Conservation (phyloP, 2,797 vertebrate species). For the Centropyge bicolor region DNA sequence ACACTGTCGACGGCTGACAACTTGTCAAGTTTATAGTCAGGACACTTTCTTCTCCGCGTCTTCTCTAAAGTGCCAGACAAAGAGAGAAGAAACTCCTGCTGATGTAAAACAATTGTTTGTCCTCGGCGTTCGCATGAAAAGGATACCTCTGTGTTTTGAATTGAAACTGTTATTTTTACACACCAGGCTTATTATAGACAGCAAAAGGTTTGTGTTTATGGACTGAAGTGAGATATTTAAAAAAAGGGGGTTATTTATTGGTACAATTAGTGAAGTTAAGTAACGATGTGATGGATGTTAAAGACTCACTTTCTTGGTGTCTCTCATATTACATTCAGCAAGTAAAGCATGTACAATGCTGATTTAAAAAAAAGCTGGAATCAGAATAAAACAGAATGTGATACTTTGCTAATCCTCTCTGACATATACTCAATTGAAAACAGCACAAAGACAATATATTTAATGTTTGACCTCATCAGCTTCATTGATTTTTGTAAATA, state of each 20-base stretch:
- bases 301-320: conserved; percentile 5
- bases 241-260: conserved; percentile 14
- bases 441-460: too few species aligned
- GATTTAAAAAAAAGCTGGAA: too few species aligned
- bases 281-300: conserved; percentile 10
- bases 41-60: conserved; percentile 33
- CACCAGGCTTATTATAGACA: conserved; percentile 1
- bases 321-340: neutral
- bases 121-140: conserved; percentile 35
- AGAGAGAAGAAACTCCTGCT: conserved; percentile 29
- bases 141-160: conserved; percentile 26
- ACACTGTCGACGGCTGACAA: conserved; percentile 48
- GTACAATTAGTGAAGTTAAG: conserved; percentile 29
- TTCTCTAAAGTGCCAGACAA: conserved; percentile 39
- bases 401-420: too few species aligned
- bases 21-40: conserved; percentile 49
- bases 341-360: neutral
- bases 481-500: too few species aligned
- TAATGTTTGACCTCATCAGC: too few species aligned
- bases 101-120: conserved; percentile 41
- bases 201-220: conserved; percentile 3
- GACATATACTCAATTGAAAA: too few species aligned
- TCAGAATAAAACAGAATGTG: too few species aligned
- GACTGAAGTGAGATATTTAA: neutral
- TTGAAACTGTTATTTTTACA: conserved; percentile 36